phyloP scores from a whole-genome alignment of 2,888 invertebrate genomes.

The Pyrocoelia pectoralis region DNA sequence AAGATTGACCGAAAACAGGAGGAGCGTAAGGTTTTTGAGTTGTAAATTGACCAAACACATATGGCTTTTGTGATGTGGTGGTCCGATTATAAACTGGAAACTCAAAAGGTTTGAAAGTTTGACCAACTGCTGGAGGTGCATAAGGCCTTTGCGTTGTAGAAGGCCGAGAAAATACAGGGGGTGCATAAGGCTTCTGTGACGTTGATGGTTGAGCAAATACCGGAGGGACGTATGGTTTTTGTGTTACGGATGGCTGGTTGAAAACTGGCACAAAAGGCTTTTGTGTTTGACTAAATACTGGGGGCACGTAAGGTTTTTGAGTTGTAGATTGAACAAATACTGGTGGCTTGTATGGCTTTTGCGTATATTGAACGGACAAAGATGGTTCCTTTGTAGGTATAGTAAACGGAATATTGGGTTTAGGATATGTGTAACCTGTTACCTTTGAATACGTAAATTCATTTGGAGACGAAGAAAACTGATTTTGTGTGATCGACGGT shows the following conservation, averaged over 20 bases:
- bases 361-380: neutral
- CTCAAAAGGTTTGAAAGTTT: neutral
- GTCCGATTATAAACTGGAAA: neutral
- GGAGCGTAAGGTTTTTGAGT: constrained; percentile 8
- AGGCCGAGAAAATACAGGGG: neutral
- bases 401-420: neutral
- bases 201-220: neutral
- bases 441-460: neutral
- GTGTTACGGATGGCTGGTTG: neutral
- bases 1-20: neutral
- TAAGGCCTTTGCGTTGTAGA: neutral
- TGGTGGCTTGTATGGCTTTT: neutral
- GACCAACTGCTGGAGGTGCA: neutral
- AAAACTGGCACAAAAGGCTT: neutral
- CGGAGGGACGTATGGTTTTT: constrained; percentile 1
- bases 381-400: neutral
- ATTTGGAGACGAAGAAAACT: too few species aligned
- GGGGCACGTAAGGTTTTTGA: neutral
- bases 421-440: constrained; percentile 2
- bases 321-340: neutral
- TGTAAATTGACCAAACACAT: neutral
- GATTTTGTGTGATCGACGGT: neutral
- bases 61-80: constrained; percentile 1
- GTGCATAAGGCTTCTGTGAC: neutral
- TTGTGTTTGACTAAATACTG: neutral